phyloP scores from a whole-genome alignment of 2,797 vertebrate species.

The Pipistrellus nathusii region DNA sequence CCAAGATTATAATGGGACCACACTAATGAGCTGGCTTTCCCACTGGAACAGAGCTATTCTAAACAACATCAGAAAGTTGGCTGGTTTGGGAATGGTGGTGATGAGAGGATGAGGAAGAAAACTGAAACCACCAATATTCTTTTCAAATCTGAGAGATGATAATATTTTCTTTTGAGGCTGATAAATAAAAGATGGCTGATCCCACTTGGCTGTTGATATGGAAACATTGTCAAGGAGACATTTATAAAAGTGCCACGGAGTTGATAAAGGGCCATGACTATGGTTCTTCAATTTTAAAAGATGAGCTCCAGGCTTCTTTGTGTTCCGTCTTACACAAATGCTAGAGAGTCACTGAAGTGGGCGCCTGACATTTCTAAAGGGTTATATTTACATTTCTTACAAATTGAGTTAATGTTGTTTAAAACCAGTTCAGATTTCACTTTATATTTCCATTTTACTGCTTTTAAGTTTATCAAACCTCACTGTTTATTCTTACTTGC shows the following conservation, averaged over 20 bases:
- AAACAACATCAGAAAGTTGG: slow-evolving; percentile 26
- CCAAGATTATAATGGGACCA: neutral
- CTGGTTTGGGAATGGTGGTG: neutral
- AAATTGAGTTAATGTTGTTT: slow-evolving; percentile 67
- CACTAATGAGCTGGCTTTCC: slow-evolving; percentile 47
- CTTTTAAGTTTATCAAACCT: slow-evolving; percentile 27
- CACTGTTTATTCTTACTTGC: slow-evolving; percentile 27
- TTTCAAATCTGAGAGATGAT: slow-evolving; percentile 40
- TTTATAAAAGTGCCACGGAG: slow-evolving; percentile 65
- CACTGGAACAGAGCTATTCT: slow-evolving; percentile 33
- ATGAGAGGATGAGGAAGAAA: neutral
- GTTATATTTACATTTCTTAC: slow-evolving; percentile 68
- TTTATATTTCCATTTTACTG: slow-evolving; percentile 8
- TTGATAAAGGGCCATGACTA: slow-evolving; percentile 42
- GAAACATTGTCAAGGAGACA: slow-evolving; percentile 73
- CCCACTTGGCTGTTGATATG: slow-evolving; percentile 68
- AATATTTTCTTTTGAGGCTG: slow-evolving; percentile 56
- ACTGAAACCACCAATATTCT: neutral
- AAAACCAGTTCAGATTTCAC: slow-evolving; percentile 54
- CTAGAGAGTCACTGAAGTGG: neutral
- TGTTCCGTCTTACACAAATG: slow-evolving; percentile 61
- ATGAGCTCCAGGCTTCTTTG: slow-evolving; percentile 17
- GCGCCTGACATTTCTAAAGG: slow-evolving; percentile 61
- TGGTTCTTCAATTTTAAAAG: slow-evolving; percentile 66
- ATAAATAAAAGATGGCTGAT: slow-evolving; percentile 76